Evolutionary conservation across 2,888 invertebrate species (phyloP).

Genomic region (Xylota segnis): DNA sequence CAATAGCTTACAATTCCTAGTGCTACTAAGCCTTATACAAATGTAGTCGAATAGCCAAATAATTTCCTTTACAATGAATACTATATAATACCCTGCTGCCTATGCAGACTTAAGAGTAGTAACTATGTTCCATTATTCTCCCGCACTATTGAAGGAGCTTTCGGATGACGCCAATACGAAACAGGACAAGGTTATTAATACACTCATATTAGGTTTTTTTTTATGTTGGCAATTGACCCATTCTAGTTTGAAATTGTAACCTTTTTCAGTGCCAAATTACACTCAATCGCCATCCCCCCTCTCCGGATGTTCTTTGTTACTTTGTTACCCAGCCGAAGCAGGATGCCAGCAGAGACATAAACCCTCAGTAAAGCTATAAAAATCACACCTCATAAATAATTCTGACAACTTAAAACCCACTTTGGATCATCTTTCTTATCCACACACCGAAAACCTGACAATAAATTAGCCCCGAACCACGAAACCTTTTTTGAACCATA

Average conservation of each 20-base stretch:
- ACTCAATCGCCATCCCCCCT: not conserved
- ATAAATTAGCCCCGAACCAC: conserved; percentile 50
- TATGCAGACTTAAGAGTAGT: no score
- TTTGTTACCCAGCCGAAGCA: not conserved
- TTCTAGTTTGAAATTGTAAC: conserved; percentile 16
- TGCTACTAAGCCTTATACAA: no score
- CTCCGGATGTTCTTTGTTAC: not conserved
- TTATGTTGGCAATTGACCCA: not conserved
- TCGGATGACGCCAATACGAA: no score
- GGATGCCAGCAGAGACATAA: not conserved
- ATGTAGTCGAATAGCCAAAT: no score
- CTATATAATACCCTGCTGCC: no score
- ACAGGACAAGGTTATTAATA: no score
- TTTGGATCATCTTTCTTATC: conserved; percentile 54
- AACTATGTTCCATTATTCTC: no score
- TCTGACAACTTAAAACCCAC: conserved; percentile 54
- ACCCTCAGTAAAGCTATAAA: conserved; percentile 29
- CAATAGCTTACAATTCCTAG: no score
- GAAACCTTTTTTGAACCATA: conserved; percentile 13
- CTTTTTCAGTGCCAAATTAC: conserved; percentile 60
- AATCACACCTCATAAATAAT: conserved; percentile 65
- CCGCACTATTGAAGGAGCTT: no score
- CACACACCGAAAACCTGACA: conserved; percentile 31
- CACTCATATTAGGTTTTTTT: no score
- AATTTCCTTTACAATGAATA: no score